These are phyloP conservation scores for Onychostoma macrolepis DNA, from an alignment of 2,113 vertebrate genomes.

Conservation along the genomic window DNA sequence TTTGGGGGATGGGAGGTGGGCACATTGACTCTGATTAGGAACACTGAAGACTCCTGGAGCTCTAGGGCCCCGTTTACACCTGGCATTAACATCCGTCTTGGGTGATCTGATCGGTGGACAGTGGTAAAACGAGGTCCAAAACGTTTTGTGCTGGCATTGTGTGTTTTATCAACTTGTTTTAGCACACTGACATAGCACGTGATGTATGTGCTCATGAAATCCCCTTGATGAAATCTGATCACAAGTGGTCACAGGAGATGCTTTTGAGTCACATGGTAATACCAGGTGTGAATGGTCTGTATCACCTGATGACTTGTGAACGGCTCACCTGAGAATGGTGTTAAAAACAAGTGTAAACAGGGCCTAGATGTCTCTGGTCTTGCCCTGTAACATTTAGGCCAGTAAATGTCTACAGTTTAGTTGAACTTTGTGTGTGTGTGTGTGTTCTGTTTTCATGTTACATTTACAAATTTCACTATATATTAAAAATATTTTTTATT, in stretches of 20 bases:
- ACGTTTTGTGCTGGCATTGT: not conserved
- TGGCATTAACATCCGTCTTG: conserved; percentile 11
- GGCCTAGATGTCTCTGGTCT: not conserved
- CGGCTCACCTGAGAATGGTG: not conserved
- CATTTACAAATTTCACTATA: not conserved
- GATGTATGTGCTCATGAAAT: not conserved
- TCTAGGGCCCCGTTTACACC: conserved; percentile 29
- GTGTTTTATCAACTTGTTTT: not conserved
- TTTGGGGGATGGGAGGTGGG: conserved; percentile 23
- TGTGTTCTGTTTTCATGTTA: not conserved
- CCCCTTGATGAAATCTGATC: conserved; percentile 8
- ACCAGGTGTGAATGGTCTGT: not conserved
- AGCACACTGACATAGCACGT: not conserved
- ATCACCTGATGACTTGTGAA: not conserved
- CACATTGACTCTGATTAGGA: conserved; percentile 51
- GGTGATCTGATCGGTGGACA: conserved; percentile 7
- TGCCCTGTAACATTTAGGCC: not conserved
- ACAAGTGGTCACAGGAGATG: not conserved
- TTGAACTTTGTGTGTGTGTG: not conserved
- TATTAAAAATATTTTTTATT: not conserved
- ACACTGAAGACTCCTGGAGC: conserved; percentile 41
- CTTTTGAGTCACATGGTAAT: not conserved
- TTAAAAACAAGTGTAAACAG: not conserved
- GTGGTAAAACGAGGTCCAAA: not conserved
- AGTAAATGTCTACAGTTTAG: not conserved